phyloP scores from a whole-genome alignment of 2,888 invertebrate genomes.

The Cheilosia soror region DNA sequence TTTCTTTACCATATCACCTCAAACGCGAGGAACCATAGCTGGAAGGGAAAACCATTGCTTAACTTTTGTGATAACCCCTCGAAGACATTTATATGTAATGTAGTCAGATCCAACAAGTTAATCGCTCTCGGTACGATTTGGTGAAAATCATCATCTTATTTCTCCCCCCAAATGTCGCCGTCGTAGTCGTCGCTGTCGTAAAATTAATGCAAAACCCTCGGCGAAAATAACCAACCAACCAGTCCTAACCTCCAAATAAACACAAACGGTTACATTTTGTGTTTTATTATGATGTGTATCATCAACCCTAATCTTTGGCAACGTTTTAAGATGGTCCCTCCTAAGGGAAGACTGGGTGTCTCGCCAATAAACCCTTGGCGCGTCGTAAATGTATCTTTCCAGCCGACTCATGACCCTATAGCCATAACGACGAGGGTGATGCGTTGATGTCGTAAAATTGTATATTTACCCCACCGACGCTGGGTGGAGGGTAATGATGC shows the following conservation, averaged over 20 bases:
- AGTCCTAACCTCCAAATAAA: constrained; percentile 58
- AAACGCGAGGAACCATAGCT: background rate
- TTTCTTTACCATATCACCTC: constrained; percentile 18
- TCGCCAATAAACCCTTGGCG: constrained; percentile 67
- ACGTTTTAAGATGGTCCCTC: constrained; percentile 54
- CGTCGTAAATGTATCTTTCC: constrained; percentile 63
- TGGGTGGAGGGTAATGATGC: constrained; percentile 29
- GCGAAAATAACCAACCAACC: constrained; percentile 41
- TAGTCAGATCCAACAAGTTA: constrained; percentile 68
- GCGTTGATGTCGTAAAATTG: constrained; percentile 69
- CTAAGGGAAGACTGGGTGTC: constrained; percentile 57
- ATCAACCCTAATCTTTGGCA: constrained; percentile 70
- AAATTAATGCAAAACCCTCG: constrained; percentile 68
- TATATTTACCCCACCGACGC: constrained; percentile 48
- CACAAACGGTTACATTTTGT: constrained; percentile 68
- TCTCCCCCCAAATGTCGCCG: background rate
- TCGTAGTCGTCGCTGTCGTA: constrained; percentile 31
- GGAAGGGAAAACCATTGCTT: constrained; percentile 14
- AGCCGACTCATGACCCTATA: constrained; percentile 68
- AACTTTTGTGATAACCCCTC: constrained; percentile 34
- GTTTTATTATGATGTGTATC: constrained; percentile 69
- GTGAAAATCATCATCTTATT: constrained; percentile 20
- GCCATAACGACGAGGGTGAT: constrained; percentile 58
- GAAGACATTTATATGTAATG: constrained; percentile 14
- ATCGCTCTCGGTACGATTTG: constrained; percentile 50